Base-by-base conservation (phyloP, 1,140 invertebrate species). In the Aradophagus sp. region DNA sequence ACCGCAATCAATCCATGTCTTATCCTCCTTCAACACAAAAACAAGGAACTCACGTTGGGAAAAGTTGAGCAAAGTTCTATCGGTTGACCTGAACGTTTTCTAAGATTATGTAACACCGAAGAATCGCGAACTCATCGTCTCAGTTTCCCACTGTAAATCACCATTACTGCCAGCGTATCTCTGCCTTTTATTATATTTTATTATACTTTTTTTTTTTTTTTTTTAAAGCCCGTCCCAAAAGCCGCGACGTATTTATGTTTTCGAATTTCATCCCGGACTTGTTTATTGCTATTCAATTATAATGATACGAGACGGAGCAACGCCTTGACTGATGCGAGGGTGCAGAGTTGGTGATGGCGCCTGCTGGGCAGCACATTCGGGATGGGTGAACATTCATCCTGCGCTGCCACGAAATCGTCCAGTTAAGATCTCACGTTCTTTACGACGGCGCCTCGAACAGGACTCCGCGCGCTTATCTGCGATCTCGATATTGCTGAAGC, bases 331-430 rank as follows among this genome's bases (percentile, higher is more conserved):
- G 78, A 81, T 80, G 80, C 67, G 78, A 80, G 77, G 80, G 80
- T 81, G 80, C 77, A 73, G 76, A 81, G 74, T 78, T 81, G 80
- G 76, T 78, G 80, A 81, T 80, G 80, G 80, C 78, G 75, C 80
- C 80, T 72, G 80, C 78, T 81, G 80, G 34, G 80, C 75, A 69
- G 79, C 76, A 81, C 68, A 76, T 44, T 73, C 70, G 77, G 41
- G 67, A 73, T 69, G 68, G 71, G 73, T 74, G 75, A 67, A 72
- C 70, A 68, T 63, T 74, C 56, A 59, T 68, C 76, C 38, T 72
- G 65, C 73, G 75, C 79, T 75, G 77, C 79, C 79, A 77, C 72
- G 65, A 77, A 73, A 74, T 74, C 73, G 73, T 62, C 45, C 79
- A 80, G 79, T 81, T 81, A 79, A 80, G 79, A 81, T 81, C 79